Percentiles rank a stretch among this genome's conserved stretches.
These are phyloP conservation scores for Megalopta genalis DNA, from an alignment of 1,140 invertebrate species.

Conservation along the genomic window DNA sequence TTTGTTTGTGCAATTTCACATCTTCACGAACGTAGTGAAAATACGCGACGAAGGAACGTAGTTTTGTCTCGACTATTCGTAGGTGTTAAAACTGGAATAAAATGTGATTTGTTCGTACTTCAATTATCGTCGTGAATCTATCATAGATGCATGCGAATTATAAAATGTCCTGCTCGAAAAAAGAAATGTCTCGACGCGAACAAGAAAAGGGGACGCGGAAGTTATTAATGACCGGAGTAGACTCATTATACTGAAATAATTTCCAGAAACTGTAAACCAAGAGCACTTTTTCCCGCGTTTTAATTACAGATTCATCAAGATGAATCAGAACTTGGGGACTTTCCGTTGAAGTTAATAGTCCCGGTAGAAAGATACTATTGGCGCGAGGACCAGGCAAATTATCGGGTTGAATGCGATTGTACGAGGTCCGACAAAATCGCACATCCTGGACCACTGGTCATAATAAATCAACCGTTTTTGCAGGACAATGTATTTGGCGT, in stretches of 20 bases:
- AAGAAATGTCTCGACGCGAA: no score
- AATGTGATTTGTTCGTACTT: no score
- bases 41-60: no score
- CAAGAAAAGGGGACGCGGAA: no score
- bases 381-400: constrained; percentile 63
- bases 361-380: constrained; percentile 38
- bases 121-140: no score
- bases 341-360: constrained; percentile 10
- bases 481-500: constrained; percentile 72
- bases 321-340: background rate
- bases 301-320: background rate
- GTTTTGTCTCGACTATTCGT: no score
- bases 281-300: background rate
- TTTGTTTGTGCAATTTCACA: no score
- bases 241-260: background rate
- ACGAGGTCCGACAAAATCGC: constrained; percentile 69
- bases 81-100: no score
- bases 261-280: background rate
- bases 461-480: constrained; percentile 77
- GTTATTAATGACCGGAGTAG: no score
- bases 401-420: constrained; percentile 66
- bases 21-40: no score
- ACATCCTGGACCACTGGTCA: constrained; percentile 65
- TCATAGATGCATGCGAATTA: no score
- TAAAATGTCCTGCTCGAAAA: no score